These are phyloP conservation scores for Halesus radiatus DNA, from an alignment of 1,140 invertebrate genomes.

Conservation along the genomic window DNA sequence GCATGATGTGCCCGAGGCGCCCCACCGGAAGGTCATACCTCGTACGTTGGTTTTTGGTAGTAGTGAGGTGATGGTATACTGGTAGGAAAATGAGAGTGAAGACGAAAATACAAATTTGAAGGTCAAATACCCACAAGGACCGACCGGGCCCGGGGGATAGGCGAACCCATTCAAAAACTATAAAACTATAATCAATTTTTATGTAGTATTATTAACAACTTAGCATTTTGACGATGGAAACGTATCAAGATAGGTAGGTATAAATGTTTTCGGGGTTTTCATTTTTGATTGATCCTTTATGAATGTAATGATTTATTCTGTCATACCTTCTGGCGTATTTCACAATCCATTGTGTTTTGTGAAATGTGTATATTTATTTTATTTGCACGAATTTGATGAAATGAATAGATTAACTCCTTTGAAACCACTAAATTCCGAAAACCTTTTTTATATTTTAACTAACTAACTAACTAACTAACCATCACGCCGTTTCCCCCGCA, in stretches of 20 bases:
- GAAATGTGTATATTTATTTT: too few relatives aligned
- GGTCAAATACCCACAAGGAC: neutral
- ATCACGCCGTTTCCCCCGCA: too few relatives aligned
- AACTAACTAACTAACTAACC: too few relatives aligned
- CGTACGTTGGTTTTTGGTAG: neutral
- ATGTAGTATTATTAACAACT: neutral
- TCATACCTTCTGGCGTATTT: too few relatives aligned
- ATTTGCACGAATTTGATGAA: too few relatives aligned
- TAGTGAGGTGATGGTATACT: neutral
- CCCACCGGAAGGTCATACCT: neutral
- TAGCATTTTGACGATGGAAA: neutral
- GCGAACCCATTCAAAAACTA: neutral
- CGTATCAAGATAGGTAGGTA: too few relatives aligned
- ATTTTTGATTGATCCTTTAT: too few relatives aligned
- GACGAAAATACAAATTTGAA: neutral
- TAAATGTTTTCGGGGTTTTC: neutral
- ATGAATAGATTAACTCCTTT: too few relatives aligned
- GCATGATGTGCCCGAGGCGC: neutral
- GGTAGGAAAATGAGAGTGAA: conserved; percentile 19
- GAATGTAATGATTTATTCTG: too few relatives aligned
- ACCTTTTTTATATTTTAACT: too few relatives aligned
- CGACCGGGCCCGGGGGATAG: neutral
- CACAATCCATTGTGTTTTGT: too few relatives aligned
- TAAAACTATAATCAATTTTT: neutral
- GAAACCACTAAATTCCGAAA: too few relatives aligned